Percentiles rank a stretch among this genome's conserved stretches.
Evolutionary conservation across 2,797 vertebrate species (phyloP).

Genomic region (Vipera ursinii): DNA sequence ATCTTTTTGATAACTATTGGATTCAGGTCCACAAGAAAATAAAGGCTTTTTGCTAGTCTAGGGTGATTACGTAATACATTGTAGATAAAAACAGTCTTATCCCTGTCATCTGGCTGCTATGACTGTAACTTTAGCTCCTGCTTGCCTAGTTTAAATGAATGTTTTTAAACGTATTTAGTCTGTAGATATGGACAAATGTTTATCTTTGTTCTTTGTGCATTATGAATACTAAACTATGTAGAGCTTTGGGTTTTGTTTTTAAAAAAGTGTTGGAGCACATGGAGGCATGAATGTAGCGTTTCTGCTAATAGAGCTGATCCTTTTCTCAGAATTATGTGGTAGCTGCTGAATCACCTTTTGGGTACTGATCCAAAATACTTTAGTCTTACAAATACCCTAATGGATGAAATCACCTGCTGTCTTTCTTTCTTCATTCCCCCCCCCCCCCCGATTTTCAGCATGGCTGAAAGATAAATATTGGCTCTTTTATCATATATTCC

Average conservation of each 20-base stretch:
- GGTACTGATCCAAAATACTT: background rate
- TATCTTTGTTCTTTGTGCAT: background rate
- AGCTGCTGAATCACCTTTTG: background rate
- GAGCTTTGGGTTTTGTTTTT: background rate
- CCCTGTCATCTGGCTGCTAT: background rate
- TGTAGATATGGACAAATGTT: background rate
- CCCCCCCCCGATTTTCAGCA: background rate
- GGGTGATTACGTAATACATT: background rate
- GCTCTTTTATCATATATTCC: background rate
- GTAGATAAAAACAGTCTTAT: background rate
- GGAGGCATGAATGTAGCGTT: background rate
- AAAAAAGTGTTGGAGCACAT: background rate
- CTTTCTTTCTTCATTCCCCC: background rate
- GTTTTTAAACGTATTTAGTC: background rate
- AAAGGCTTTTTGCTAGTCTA: background rate
- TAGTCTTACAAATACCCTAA: background rate
- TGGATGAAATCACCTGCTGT: background rate
- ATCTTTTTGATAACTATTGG: background rate
- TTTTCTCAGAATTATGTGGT: background rate
- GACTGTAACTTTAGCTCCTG: background rate
- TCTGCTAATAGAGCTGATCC: background rate
- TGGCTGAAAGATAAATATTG: background rate
- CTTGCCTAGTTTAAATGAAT: background rate
- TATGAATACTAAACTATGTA: background rate
- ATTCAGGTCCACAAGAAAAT: background rate